These are phyloP conservation scores for Microtus oregoni DNA, from an alignment of 2,113 vertebrate genomes.

Conservation along the genomic window DNA sequence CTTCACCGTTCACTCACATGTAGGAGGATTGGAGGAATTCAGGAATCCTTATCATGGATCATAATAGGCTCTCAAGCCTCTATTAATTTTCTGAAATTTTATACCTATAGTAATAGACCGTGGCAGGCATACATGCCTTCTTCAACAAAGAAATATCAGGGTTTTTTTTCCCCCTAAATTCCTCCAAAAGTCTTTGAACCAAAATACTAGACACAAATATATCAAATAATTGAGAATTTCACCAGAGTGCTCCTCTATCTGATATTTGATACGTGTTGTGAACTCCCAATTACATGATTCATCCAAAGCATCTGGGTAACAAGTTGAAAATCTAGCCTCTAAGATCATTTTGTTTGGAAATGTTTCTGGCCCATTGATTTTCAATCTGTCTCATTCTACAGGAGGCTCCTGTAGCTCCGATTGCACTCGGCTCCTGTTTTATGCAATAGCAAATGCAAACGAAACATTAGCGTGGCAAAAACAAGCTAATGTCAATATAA, in stretches of 20 bases:
- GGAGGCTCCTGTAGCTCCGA: not conserved
- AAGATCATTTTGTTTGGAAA: conserved; percentile 49
- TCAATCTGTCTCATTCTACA: not conserved
- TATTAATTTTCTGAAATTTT: conserved; percentile 1
- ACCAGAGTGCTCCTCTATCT: not conserved
- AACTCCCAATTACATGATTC: not conserved
- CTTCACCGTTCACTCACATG: not conserved
- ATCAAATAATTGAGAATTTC: not conserved
- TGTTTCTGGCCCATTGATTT: conserved; percentile 39
- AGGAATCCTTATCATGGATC: not conserved
- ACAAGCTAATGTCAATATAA: conserved; percentile 38
- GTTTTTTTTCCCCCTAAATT: not conserved
- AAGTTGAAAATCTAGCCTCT: not conserved
- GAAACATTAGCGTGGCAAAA: conserved; percentile 32
- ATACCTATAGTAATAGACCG: too few species aligned
- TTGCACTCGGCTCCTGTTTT: conserved; percentile 53
- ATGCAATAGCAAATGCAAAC: conserved; percentile 57
- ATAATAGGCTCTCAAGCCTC: not conserved
- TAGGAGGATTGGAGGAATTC: not conserved
- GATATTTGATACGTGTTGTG: not conserved
- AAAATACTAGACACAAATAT: not conserved
- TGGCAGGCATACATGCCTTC: not conserved
- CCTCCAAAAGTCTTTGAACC: not conserved
- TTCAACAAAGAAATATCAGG: not conserved
- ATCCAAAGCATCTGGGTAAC: not conserved